Conservation (phyloP, 2,113 vertebrate species). For the Halichoerus grypus region DNA sequence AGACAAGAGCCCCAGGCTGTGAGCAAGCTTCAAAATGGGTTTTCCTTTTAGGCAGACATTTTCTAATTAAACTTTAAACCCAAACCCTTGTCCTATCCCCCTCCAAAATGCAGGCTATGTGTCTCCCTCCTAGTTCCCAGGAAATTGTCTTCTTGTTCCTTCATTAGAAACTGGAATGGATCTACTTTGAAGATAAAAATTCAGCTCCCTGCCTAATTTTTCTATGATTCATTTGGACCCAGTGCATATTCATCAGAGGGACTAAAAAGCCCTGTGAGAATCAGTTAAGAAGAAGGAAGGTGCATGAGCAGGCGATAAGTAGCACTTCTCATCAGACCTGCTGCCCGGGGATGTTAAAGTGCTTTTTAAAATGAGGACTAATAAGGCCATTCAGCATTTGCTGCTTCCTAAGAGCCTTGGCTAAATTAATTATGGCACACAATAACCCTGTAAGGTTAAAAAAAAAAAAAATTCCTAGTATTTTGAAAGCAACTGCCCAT, state of each 20-base stretch:
- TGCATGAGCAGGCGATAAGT: neutral
- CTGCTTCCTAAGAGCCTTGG: conserved; percentile 58
- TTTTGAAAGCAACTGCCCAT: conserved; percentile 65
- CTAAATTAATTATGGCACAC: conserved; percentile 60
- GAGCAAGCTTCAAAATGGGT: neutral
- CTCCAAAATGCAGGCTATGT: neutral
- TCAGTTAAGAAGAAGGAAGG: neutral
- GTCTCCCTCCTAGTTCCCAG: neutral
- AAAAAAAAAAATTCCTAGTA: conserved; percentile 55
- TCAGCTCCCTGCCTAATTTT: neutral
- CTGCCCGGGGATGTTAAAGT: conserved; percentile 44
- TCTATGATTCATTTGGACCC: conserved; percentile 27
- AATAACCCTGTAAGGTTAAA: conserved; percentile 31
- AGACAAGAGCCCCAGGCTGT: neutral
- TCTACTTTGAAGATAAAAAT: conserved; percentile 48
- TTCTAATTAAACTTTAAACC: conserved; percentile 40
- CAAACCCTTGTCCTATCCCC: neutral
- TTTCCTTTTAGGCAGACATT: conserved; percentile 6
- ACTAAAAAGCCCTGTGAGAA: neutral
- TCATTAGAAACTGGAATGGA: conserved; percentile 10
- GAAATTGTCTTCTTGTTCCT: conserved; percentile 12
- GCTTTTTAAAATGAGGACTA: conserved; percentile 56
- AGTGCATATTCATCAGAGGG: conserved; percentile 12
- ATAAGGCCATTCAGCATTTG: conserved; percentile 41
- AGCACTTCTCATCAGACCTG: conserved; percentile 61